Evolutionary conservation across 1,140 invertebrate species (phyloP).

Genomic region (Alviniconcha marisindica): DNA sequence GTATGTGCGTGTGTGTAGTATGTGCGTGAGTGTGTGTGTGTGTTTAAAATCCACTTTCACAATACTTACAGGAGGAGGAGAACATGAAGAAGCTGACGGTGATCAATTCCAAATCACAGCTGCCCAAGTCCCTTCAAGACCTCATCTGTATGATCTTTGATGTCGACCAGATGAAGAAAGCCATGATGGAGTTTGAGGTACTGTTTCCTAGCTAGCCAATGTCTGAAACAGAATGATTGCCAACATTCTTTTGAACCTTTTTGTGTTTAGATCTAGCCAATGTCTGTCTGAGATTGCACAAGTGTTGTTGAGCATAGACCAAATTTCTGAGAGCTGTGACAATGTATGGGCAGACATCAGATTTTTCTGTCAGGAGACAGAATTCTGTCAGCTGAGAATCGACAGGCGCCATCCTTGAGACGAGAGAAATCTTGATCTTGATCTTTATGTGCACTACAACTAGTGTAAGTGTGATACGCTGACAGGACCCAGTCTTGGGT

Average conservation of each 20-base stretch:
- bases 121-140: conserved; percentile 87
- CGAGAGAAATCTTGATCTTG: background rate
- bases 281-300: too few species aligned
- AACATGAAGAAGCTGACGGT: conserved; percentile 68
- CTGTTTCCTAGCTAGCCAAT: too few species aligned
- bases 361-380: too few species aligned
- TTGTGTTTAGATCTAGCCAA: too few species aligned
- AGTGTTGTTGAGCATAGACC: too few species aligned
- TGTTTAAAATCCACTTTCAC: background rate
- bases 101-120: conserved; percentile 79
- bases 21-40: background rate
- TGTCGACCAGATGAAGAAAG: conserved; percentile 92
- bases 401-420: background rate
- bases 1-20: background rate
- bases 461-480: too few species aligned
- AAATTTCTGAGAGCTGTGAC: too few species aligned
- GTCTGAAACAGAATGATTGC: too few species aligned
- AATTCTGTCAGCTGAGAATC: too few species aligned
- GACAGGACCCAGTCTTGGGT: too few species aligned
- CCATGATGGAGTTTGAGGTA: conserved; percentile 95
- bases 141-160: conserved; percentile 94
- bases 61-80: conserved; percentile 72
- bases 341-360: too few species aligned
- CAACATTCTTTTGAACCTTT: too few species aligned
- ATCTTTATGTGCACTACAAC: background rate